Percentiles rank a stretch among this genome's conserved stretches.
Conservation (phyloP, 2,797 vertebrate genomes). For the Microctenopoma stevenorrisi region DNA sequence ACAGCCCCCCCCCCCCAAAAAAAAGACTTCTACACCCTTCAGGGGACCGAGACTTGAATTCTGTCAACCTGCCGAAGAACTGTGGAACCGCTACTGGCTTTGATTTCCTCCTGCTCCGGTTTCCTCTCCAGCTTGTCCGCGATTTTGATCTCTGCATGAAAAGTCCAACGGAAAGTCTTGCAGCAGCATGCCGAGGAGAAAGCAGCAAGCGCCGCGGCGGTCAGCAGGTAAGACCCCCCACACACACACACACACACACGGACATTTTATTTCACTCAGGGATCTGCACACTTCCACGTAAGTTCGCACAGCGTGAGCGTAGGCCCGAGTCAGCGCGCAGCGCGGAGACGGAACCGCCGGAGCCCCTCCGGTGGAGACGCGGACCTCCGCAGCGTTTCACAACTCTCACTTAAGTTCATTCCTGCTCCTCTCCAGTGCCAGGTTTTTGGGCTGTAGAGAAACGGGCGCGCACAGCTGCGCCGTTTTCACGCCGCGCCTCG, state of each 20-base stretch:
- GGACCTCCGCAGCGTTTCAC: not conserved
- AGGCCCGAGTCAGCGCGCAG: slow-evolving; percentile 28
- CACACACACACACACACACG: too few relatives aligned
- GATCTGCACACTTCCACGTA: slow-evolving; percentile 13
- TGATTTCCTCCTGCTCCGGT: slow-evolving; percentile 55
- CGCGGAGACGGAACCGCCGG: not conserved
- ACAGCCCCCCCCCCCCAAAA: not conserved
- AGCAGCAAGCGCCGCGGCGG: slow-evolving; percentile 97
- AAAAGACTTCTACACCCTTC: slow-evolving; percentile 40
- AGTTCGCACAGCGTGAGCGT: slow-evolving; percentile 21
- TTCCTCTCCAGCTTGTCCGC: slow-evolving; percentile 65
- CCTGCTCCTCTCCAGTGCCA: slow-evolving; percentile 33
- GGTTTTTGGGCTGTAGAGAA: slow-evolving; percentile 17
- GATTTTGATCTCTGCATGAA: slow-evolving; percentile 89
- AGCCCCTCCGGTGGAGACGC: not conserved
- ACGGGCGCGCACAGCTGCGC: slow-evolving; percentile 37
- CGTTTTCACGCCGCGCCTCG: slow-evolving; percentile 50
- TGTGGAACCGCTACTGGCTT: slow-evolving; percentile 47
- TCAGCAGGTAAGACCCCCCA: slow-evolving; percentile 90
- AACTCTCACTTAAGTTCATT: slow-evolving; percentile 27
- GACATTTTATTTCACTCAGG: slow-evolving; percentile 2
- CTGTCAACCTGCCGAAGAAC: slow-evolving; percentile 40
- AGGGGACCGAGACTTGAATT: slow-evolving; percentile 53
- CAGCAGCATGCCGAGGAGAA: slow-evolving; percentile 96
- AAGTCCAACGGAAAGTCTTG: slow-evolving; percentile 92